These are phyloP conservation scores for Pogonocherus hispidulus DNA, from an alignment of 2,888 invertebrate species.

Conservation along the genomic window DNA sequence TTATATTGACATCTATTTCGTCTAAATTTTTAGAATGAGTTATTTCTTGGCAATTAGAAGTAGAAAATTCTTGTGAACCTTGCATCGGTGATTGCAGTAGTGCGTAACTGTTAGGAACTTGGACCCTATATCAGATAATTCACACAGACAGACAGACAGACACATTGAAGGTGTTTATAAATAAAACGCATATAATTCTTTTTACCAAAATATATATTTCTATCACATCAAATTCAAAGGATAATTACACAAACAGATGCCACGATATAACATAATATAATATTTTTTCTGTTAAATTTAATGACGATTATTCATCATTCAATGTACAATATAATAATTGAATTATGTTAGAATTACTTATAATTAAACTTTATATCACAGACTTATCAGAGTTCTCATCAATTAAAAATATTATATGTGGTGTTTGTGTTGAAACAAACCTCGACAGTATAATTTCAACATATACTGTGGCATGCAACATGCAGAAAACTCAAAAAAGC, in stretches of 20 bases:
- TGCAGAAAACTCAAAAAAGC: conserved; percentile 34
- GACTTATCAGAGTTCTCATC: conserved; percentile 64
- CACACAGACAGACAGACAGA: conserved; percentile 53
- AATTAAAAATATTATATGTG: conserved; percentile 60
- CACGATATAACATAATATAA: conserved; percentile 62
- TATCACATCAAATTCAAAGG: conserved; percentile 59
- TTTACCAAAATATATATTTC: conserved; percentile 65
- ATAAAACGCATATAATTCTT: conserved; percentile 60
- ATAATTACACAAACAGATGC: conserved; percentile 58
- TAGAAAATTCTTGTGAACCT: conserved; percentile 65
- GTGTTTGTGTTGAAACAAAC: conserved; percentile 55
- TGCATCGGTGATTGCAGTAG: conserved; percentile 44
- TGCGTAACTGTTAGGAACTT: conserved; percentile 63
- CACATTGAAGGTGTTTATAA: conserved; percentile 58
- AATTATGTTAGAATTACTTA: conserved; percentile 61
- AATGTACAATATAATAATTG: conserved; percentile 60
- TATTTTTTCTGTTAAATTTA: conserved; percentile 48
- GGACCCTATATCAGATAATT: conserved; percentile 61
- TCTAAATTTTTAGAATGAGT: conserved; percentile 65
- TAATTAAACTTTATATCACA: conserved; percentile 66
- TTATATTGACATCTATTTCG: conserved; percentile 64
- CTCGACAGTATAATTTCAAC: conserved; percentile 34
- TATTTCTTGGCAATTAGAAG: conserved; percentile 62
- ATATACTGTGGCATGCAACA: conserved; percentile 29
- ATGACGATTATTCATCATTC: conserved; percentile 48